Base-by-base conservation (phyloP, 2,888 invertebrate genomes). In the Pyrgus malvae region DNA sequence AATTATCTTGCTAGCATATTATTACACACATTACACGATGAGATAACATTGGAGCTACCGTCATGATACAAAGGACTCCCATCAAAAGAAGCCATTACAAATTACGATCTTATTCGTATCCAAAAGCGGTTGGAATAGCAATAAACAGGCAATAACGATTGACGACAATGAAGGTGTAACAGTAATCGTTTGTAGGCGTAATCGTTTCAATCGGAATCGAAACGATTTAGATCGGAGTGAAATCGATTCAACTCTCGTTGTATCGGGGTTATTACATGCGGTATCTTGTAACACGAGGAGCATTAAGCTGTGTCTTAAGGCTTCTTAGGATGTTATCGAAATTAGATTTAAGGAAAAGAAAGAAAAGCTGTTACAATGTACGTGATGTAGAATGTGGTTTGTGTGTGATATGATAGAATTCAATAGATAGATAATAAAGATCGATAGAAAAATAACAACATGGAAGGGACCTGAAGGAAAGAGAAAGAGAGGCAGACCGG, bases 71-170 rank as follows among this genome's bases (percentile, higher is more conserved):
- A 25, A 27, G 27, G 51, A 23, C 29, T 17, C 29, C 40, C 33
- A 53, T 53, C 45, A 72, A 71, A 70, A 65, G 63, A 62, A 62
- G 63, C 65, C 61, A 68, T 72, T 65, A 68, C 65, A 61, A 65
- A 62, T 69, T 67, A 74, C 67, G 59, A 60, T 62, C 68, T 65
- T 68, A 71, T 70, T 65, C 65, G 67, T 60, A 62, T 67, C 68
- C 66, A 67, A 69, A 68, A 75, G 71, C 67, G 66, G 68, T 61
- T 65, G 54, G 66, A 61, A 70, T 78, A 72, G 75, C 74, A 80
- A 83, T 84, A 83, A 82, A 83, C 83, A 84, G 74, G 72, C 72
- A 68, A 77, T 83, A 80, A 77, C 71, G 59, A 57, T 63, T 63
- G 65, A 63, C 64, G 66, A 60, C 72, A 71, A 76, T 79, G 76